Conservation (phyloP, 2,113 vertebrate species). For the Corythornis madagascariensis region DNA sequence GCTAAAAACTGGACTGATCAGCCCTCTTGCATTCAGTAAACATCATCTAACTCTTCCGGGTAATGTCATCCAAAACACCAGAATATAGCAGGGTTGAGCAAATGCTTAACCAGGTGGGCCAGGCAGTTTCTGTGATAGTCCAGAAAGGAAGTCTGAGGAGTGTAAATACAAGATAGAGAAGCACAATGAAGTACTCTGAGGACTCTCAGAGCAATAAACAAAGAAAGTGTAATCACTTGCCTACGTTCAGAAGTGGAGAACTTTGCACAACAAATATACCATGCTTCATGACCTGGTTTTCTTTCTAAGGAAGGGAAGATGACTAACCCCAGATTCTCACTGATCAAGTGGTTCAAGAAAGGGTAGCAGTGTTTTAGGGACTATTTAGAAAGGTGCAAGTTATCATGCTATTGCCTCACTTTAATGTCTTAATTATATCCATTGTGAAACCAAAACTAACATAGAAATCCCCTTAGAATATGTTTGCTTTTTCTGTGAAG, state of each 20-base stretch:
- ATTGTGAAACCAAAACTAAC: conserved; percentile 40
- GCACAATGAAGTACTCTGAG: neutral
- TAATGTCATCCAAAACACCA: neutral
- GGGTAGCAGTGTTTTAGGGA: neutral
- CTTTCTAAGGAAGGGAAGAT: neutral
- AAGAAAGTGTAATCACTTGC: neutral
- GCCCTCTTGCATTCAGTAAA: neutral
- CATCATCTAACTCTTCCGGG: neutral
- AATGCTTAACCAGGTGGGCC: neutral
- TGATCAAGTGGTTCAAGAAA: neutral
- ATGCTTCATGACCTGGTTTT: neutral
- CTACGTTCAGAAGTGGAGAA: neutral
- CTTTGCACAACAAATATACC: neutral
- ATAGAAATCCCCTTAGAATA: conserved; percentile 39
- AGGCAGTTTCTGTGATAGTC: neutral
- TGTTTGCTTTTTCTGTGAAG: conserved; percentile 27
- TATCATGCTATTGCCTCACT: neutral
- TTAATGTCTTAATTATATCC: neutral
- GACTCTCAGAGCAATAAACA: neutral
- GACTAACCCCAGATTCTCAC: neutral
- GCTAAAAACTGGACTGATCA: neutral
- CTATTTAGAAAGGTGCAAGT: neutral
- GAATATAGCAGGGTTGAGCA: neutral
- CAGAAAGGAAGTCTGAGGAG: neutral
- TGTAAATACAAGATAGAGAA: neutral